Percentiles rank a stretch among this genome's conserved stretches.
These are phyloP conservation scores for Hipposideros armiger DNA, from an alignment of 2,113 vertebrate genomes.

Conservation along the genomic window DNA sequence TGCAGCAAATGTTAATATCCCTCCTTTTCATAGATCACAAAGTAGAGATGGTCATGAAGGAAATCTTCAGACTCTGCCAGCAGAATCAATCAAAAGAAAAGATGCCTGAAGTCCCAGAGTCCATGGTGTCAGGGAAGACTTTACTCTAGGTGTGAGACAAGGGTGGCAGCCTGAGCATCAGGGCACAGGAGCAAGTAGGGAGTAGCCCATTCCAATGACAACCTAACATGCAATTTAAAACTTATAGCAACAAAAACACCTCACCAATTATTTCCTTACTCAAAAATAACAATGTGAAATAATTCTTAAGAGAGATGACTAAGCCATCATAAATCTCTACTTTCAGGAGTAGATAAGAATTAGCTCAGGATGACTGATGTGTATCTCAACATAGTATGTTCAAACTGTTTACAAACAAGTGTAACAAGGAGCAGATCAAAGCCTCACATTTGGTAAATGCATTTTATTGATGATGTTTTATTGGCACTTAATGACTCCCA, in stretches of 20 bases:
- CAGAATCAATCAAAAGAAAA: not conserved
- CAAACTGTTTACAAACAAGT: not conserved
- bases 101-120: not conserved
- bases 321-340: not conserved
- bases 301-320: not conserved
- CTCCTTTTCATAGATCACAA: not conserved
- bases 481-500: not conserved
- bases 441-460: not conserved
- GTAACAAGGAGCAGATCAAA: not conserved
- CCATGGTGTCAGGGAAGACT: not conserved
- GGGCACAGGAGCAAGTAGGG: not conserved
- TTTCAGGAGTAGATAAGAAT: not conserved
- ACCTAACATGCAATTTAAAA: not conserved
- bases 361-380: not conserved
- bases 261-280: not conserved
- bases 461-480: not conserved
- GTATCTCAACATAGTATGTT: not conserved
- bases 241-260: not conserved
- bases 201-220: too few relatives aligned
- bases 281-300: not conserved
- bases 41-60: not conserved
- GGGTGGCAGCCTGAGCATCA: not conserved
- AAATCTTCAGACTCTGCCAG: not conserved
- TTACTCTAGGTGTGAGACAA: not conserved
- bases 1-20: not conserved